Percentiles rank a stretch among this genome's conserved stretches.
phyloP scores from a whole-genome alignment of 2,888 invertebrate genomes.

The Gymnocheta viridis region DNA sequence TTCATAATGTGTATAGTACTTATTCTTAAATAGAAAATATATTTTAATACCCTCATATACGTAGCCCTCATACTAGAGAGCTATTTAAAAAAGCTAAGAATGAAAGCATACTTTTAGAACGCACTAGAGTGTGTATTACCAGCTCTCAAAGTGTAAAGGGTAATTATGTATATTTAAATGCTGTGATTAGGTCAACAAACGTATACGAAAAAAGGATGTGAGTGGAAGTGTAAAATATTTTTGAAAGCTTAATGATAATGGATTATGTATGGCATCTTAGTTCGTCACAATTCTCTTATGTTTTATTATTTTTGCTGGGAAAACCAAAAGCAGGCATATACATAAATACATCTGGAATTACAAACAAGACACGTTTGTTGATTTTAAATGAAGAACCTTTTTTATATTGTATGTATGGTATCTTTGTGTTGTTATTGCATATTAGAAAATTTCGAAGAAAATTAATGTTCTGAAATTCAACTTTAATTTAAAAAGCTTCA shows the following conservation, averaged over 20 bases:
- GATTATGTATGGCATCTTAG: background rate
- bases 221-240: background rate
- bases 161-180: constrained; percentile 26
- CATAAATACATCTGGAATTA: too few species aligned
- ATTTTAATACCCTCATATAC: background rate
- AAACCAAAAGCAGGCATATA: background rate
- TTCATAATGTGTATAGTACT: background rate
- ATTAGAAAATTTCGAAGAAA: too few species aligned
- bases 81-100: constrained; percentile 4
- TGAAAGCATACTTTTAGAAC: background rate
- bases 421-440: too few species aligned
- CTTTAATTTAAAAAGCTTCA: too few species aligned
- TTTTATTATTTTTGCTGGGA: background rate
- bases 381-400: too few species aligned
- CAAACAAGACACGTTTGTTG: too few species aligned
- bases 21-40: background rate
- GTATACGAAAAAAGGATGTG: background rate
- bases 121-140: background rate
- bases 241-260: background rate
- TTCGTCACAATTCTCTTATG: background rate
- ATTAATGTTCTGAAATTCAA: too few species aligned
- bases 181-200: constrained; percentile 4
- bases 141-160: constrained; percentile 17
- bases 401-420: too few species aligned
- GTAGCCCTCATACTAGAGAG: background rate